phyloP scores from a whole-genome alignment of 1,140 invertebrate genomes.

The Holcopasites calliopsidis region DNA sequence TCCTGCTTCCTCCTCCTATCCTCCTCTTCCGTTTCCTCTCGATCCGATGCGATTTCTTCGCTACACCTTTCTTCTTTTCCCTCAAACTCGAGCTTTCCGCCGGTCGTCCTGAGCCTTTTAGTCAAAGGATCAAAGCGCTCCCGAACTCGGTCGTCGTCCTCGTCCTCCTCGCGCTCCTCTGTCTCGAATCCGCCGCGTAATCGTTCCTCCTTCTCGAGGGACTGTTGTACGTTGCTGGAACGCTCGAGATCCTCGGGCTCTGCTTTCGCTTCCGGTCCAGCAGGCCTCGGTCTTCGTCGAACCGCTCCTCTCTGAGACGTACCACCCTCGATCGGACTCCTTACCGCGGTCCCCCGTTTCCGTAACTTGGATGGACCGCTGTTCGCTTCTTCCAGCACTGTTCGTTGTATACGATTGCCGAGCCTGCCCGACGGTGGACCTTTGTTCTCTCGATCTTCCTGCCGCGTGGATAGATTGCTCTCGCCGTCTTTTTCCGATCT shows the following conservation, averaged over 20 bases:
- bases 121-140: conserved; percentile 62
- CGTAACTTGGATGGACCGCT: conserved; percentile 70
- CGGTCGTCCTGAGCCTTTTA: conserved; percentile 62
- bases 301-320: conserved; percentile 56
- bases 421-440: conserved; percentile 70
- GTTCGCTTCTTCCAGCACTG: conserved; percentile 77
- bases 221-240: conserved; percentile 21
- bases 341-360: conserved; percentile 61
- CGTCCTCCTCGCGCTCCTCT: conserved; percentile 33
- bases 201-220: conserved; percentile 45
- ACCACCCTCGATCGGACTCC: conserved; percentile 63
- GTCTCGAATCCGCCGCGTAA: neutral
- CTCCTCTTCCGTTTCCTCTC: conserved; percentile 49
- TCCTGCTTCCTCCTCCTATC: conserved; percentile 13
- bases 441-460: conserved; percentile 79
- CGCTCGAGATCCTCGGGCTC: conserved; percentile 32
- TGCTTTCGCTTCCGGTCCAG: conserved; percentile 44
- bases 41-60: conserved; percentile 36
- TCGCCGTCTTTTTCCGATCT: conserved; percentile 62
- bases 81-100: conserved; percentile 53
- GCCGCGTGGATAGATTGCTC: conserved; percentile 61
- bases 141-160: conserved; percentile 43
- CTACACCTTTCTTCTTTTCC: conserved; percentile 41
- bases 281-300: conserved; percentile 63
- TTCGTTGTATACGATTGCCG: conserved; percentile 69